Evolutionary conservation across 1,140 invertebrate genomes (phyloP), one percentile per base, ranked within the genome.

Genomic region (Bombus superbus): DNA sequence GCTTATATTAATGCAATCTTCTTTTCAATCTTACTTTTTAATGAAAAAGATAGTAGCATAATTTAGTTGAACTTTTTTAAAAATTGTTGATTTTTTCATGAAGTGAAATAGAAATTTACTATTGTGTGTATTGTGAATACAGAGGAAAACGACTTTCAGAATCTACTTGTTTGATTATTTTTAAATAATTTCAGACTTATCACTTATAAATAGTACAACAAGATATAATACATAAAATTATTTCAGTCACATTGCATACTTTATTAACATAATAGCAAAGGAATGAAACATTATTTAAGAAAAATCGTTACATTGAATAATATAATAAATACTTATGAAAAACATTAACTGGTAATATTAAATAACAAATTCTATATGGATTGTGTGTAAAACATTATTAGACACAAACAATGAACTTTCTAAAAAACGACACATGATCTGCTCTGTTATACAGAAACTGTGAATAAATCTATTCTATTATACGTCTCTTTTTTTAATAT

Each of bases 381-480:
- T 35, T 57, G 0, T 18, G 11, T 64, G 11, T 83, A 53, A 59
- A 76, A 83, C 47, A 40, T 28, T 76, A 68, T 28, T 62, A 11
- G 32, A 18, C 40, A 68, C 18, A 8, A 81, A 35, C 13, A 28
- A 72, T 38, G 15, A 59, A 72, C 40, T 40, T 53, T 59, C 25
- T 59, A 62, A 66, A 40, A 44, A n/a, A 44, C 25, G 32, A 81
- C 38, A 53, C 22, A 57, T 44, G 25, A 73, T 72, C 40, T 18
- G 13, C 69, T 57, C 32, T 28, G 28, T 38, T 83, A 44, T 53
- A 73, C 68, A 72, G 68, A 84, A 79, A 72, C 32, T 59, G 75
- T 79, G 66, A 84, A 80, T 72, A 85, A 85, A 72, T 80, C 5
- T 80, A 79, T 79, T 72, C 53, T 80, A 80, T 85, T 80, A 76